These are phyloP conservation scores for Rhingia rostrata DNA, from an alignment of 2,888 invertebrate species.

Conservation along the genomic window DNA sequence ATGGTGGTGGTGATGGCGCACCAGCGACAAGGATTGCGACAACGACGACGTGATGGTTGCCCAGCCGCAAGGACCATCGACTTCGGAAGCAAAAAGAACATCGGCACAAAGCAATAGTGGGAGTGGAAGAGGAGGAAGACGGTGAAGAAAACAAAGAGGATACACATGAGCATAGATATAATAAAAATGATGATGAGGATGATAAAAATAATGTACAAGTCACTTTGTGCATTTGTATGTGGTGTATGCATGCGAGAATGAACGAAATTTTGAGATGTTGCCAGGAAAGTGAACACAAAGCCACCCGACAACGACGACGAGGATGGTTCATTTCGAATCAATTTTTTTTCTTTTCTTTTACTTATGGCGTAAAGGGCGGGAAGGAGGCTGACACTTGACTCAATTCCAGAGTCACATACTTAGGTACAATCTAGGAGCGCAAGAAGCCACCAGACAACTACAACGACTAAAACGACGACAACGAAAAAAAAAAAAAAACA, in stretches of 20 bases:
- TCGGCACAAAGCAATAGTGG: background rate
- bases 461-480: background rate
- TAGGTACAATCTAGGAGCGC: background rate
- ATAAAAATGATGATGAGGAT: conserved; percentile 52
- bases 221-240: conserved; percentile 48
- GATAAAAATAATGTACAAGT: conserved; percentile 56
- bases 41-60: conserved; percentile 13
- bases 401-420: conserved; percentile 52
- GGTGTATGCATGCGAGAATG: conserved; percentile 35
- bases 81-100: conserved; percentile 28
- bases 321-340: conserved; percentile 53
- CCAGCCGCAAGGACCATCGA: conserved; percentile 52
- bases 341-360: conserved; percentile 11
- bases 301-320: background rate
- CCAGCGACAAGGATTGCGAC: conserved; percentile 5
- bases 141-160: conserved; percentile 5
- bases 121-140: background rate
- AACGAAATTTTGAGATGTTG: conserved; percentile 48
- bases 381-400: conserved; percentile 64
- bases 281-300: conserved; percentile 47
- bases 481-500: background rate
- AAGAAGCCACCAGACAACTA: conserved; percentile 28
- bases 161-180: conserved; percentile 22
- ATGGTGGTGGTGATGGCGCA: conserved; percentile 15
- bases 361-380: conserved; percentile 34